phyloP scores from a whole-genome alignment of 2,797 vertebrate genomes.

The Kryptolebias ocellatus region DNA sequence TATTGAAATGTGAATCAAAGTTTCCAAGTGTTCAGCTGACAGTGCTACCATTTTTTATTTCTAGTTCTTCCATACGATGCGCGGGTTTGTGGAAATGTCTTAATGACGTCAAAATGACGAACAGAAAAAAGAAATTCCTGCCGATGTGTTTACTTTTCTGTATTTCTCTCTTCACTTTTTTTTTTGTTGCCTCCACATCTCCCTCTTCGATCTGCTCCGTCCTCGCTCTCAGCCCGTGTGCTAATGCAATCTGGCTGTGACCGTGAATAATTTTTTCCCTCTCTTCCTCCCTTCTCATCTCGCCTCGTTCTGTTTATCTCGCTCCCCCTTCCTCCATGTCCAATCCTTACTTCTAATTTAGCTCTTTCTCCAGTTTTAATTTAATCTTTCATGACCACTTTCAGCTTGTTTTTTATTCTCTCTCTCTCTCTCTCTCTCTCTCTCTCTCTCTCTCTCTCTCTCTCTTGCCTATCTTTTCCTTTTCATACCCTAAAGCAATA shows the following conservation, averaged over 20 bases:
- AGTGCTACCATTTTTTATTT: too few species aligned
- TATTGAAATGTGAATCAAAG: too few species aligned
- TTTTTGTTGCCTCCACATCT: background rate
- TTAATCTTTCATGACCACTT: conserved; percentile 46
- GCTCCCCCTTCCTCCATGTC: conserved; percentile 24
- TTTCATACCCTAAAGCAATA: conserved; percentile 18
- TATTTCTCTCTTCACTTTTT: background rate
- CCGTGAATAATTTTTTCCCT: conserved; percentile 47
- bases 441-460: background rate
- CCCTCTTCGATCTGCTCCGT: conserved; percentile 16
- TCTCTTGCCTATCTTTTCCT: conserved; percentile 1
- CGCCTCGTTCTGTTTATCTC: conserved; percentile 41
- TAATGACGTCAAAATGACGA: background rate
- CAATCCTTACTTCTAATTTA: conserved; percentile 54
- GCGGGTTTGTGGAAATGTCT: background rate
- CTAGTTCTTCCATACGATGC: too few species aligned
- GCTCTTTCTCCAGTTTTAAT: conserved; percentile 53
- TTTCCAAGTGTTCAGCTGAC: too few species aligned
- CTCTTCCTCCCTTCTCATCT: conserved; percentile 23
- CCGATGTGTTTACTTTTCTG: conserved; percentile 24
- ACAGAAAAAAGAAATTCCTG: conserved; percentile 38
- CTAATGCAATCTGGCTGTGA: conserved; percentile 57
- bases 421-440: too few species aligned
- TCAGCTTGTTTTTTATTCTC: conserved; percentile 6
- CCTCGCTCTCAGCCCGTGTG: conserved; percentile 24